Percentiles rank a stretch among this genome's conserved stretches.
Conservation (phyloP, 2,888 invertebrate genomes). For the Polyommatus iphigenia region DNA sequence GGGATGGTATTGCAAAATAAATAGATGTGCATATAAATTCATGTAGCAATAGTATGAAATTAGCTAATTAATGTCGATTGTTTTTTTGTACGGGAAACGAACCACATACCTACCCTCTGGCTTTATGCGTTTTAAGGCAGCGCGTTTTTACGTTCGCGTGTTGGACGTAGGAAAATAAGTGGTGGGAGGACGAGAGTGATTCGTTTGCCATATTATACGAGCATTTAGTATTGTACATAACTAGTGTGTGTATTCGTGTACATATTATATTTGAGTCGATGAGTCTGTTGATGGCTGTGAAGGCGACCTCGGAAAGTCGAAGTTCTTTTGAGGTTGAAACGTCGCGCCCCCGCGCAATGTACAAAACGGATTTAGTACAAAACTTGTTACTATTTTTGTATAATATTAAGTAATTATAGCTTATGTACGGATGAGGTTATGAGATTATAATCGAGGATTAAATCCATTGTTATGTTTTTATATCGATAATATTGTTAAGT, state of each 20-base stretch:
- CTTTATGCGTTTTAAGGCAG: neutral
- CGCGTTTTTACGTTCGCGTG: neutral
- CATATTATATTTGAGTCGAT: conserved; percentile 40
- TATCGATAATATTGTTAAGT: conserved; percentile 21
- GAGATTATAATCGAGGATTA: conserved; percentile 53
- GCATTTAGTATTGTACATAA: conserved; percentile 51
- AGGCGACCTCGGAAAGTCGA: conserved; percentile 34
- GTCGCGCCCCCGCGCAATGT: conserved; percentile 68
- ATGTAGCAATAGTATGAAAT: no score
- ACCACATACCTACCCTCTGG: neutral
- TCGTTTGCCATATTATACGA: conserved; percentile 46
- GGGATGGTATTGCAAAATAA: no score
- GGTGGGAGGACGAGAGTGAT: conserved; percentile 33
- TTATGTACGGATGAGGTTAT: conserved; percentile 54
- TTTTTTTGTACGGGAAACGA: no score
- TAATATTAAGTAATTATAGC: conserved; percentile 72
- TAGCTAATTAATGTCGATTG: no score
- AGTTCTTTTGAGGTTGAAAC: conserved; percentile 48
- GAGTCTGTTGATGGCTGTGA: conserved; percentile 56
- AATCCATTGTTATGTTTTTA: conserved; percentile 34
- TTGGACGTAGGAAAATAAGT: neutral
- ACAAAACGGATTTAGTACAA: conserved; percentile 78
- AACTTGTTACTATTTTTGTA: conserved; percentile 80
- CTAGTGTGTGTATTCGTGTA: conserved; percentile 36
- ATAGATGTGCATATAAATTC: no score